Evolutionary conservation across 2,113 vertebrate genomes (phyloP), one percentile per base, ranked within the genome.

Genomic region (Sinocyclocheilus grahami): DNA sequence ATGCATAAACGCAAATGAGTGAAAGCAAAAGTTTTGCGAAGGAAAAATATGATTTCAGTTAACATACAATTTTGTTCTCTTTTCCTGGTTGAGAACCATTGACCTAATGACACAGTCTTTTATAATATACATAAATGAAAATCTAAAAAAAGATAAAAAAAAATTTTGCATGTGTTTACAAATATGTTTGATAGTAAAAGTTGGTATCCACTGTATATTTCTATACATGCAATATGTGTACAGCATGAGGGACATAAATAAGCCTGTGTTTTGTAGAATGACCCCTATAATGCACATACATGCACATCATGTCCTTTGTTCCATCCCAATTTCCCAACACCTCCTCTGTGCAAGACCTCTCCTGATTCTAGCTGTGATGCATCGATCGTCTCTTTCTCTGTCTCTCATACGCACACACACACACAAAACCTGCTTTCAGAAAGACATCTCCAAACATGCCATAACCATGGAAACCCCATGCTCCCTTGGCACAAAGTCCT

Each of bases 401-500:
- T 30, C 83, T 58, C 72, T 48, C 55, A 75, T 39, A 83, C 7
- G 60, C 55, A 67, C 55, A 77, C 24, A 58, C 82, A 46, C 78
- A 83, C 67, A 86, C 74, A 67, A 39, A 78, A 74, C 69, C 85
- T 84, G 33, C 60, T 86, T 82, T 90, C 77, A 81, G 77, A 62
- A 67, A 85, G 65, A 88, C 87, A 53, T 85, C 85, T 86, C 83
- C 82, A 86, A 90, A 87, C 85, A 88, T 87, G 79, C 78, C 27
- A 88, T 90, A 87, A 85, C 89, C 83, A 84, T 90, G 85, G 87
- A 88, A 90, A 88, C 83, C 83, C 74, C 69, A 88, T 53, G 77
- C 86, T 86, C 89, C 85, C 85, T 83, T 74, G 78, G 72, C 63
- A 71, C 87, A 72, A 74, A 74, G 82, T 63, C 78, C 71, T 86